A percentile compares a stretch with the other conserved stretches of the same genome.
Evolutionary conservation across 2,797 vertebrate species (phyloP).

Genomic region (Clangula hyemalis): DNA sequence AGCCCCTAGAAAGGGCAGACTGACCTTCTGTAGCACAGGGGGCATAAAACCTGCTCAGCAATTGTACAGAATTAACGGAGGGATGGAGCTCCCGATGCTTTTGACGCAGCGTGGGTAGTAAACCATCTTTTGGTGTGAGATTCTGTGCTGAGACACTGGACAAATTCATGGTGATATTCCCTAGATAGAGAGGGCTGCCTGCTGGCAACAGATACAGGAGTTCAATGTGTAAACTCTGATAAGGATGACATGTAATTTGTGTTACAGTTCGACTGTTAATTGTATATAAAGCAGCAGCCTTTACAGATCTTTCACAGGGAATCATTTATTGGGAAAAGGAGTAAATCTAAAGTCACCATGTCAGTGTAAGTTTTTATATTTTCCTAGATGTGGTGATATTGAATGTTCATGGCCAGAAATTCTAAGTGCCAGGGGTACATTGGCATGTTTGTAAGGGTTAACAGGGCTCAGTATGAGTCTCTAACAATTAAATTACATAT

Average conservation of each 20-base stretch:
- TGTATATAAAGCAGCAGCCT: conserved; percentile 75
- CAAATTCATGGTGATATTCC: conserved; percentile 77
- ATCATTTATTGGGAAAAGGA: conserved; percentile 64
- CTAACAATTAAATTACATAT: background rate
- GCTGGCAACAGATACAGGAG: conserved; percentile 79
- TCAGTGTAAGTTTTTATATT: background rate
- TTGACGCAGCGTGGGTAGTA: background rate
- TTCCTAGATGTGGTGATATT: background rate
- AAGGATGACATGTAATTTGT: conserved; percentile 81
- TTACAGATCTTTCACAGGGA: conserved; percentile 63
- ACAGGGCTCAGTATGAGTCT: background rate
- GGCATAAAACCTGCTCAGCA: background rate
- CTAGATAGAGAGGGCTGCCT: conserved; percentile 71
- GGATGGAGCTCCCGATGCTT: background rate
- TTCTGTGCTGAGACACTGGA: conserved; percentile 63
- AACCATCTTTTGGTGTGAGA: conserved; percentile 47
- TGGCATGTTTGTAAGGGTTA: background rate
- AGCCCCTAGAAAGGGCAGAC: background rate
- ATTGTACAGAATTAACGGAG: background rate
- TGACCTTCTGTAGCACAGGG: background rate
- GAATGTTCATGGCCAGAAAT: background rate
- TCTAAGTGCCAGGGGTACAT: background rate
- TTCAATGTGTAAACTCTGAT: conserved; percentile 84
- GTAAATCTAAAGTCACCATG: background rate
- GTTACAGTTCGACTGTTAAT: conserved; percentile 80